A percentile compares a stretch with the other conserved stretches of the same genome.
phyloP scores from a whole-genome alignment of 2,113 vertebrate genomes.

The Seriola aureovittata region DNA sequence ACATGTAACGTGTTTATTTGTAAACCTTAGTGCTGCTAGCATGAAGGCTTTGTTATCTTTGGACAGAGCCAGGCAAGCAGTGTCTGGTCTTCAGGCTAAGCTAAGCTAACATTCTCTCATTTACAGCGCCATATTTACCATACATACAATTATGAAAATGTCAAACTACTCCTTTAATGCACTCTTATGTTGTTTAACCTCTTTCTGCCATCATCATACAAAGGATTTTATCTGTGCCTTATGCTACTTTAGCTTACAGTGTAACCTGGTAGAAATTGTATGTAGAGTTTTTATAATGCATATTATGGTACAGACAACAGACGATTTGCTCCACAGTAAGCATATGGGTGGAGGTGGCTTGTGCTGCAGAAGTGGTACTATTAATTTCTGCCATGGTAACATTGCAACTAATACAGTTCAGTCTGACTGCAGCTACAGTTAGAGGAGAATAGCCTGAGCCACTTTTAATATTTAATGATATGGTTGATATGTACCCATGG shows the following conservation, averaged over 20 bases:
- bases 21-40: background rate
- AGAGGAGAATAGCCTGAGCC: too few relatives aligned
- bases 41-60: background rate
- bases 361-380: conserved; percentile 1
- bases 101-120: too few relatives aligned
- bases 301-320: background rate
- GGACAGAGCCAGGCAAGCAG: background rate
- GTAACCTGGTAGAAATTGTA: background rate
- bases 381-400: too few relatives aligned
- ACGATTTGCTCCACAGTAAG: background rate
- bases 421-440: too few relatives aligned
- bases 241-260: background rate
- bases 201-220: background rate
- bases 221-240: background rate
- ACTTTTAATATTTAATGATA: too few relatives aligned
- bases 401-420: too few relatives aligned
- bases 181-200: too few relatives aligned
- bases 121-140: too few relatives aligned
- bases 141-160: too few relatives aligned
- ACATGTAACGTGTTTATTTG: background rate
- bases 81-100: background rate
- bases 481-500: too few relatives aligned
- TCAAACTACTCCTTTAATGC: too few relatives aligned
- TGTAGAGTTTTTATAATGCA: background rate
- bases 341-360: background rate